Conservation (phyloP, 2,113 vertebrate genomes). For the Oncorhynchus clarkii region DNA sequence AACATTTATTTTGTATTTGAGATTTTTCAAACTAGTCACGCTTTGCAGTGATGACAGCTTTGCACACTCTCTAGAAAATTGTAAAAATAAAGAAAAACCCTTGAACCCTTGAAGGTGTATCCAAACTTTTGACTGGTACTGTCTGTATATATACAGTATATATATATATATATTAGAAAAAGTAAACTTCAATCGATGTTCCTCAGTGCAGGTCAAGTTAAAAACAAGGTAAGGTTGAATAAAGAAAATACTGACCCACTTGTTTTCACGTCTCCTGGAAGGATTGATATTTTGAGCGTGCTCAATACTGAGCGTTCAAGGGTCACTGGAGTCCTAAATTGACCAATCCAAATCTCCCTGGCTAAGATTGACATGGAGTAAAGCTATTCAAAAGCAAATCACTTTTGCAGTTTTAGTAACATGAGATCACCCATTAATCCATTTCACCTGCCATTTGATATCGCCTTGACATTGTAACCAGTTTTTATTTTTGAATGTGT, state of each 20-base stretch:
- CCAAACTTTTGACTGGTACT: no score
- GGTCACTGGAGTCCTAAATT: not conserved
- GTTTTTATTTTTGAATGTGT: constrained; percentile 47
- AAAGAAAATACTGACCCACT: no score
- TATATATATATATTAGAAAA: not conserved
- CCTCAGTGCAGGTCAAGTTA: not conserved
- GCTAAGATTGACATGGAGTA: constrained; percentile 52
- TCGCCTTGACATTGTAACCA: constrained; percentile 40
- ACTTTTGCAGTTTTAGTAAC: constrained; percentile 49
- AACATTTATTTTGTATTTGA: no score
- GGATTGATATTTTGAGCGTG: not conserved
- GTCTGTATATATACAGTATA: no score
- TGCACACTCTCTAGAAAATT: no score
- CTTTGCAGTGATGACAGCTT: no score
- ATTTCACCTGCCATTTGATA: constrained; percentile 38
- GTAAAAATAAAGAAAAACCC: no score
- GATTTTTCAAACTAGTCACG: no score
- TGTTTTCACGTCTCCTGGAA: no score
- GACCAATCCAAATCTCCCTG: constrained; percentile 72
- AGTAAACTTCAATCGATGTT: not conserved
- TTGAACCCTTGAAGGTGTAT: no score
- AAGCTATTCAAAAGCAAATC: constrained; percentile 42
- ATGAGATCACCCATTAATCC: constrained; percentile 42
- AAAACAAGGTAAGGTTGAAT: not conserved
- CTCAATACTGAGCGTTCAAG: not conserved